phyloP scores from a whole-genome alignment of 1,140 invertebrate genomes.

The Penaeus vannamei region DNA sequence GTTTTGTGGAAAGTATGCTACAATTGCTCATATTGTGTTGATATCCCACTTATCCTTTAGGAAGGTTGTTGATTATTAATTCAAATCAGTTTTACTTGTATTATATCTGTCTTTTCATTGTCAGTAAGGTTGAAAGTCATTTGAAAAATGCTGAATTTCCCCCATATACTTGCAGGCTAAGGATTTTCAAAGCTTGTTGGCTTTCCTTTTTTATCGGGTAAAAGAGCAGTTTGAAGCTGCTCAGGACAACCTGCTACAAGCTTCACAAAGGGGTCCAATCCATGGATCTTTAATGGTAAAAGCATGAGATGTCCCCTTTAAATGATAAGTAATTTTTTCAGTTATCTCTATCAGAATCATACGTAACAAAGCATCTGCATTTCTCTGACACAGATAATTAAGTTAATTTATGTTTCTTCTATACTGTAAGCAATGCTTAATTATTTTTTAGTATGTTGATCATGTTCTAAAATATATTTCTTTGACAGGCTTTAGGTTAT shows the following conservation, averaged over 20 bases:
- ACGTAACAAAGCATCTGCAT: too few species aligned
- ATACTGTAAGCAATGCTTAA: too few species aligned
- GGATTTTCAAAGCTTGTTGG: neutral
- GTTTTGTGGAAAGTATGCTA: neutral
- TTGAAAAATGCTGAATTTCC: neutral
- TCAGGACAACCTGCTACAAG: slow-evolving; percentile 72
- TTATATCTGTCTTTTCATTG: neutral
- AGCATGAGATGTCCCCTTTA: slow-evolving; percentile 67
- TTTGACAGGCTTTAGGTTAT: slow-evolving; percentile 32
- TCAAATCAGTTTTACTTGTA: neutral
- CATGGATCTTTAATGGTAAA: slow-evolving; percentile 69
- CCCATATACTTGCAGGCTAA: neutral
- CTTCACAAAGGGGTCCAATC: slow-evolving; percentile 69
- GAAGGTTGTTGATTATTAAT: neutral
- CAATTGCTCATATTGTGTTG: too few species aligned
- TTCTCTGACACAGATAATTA: too few species aligned
- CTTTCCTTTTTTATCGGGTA: slow-evolving; percentile 18
- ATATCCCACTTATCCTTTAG: too few species aligned
- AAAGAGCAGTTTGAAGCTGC: slow-evolving; percentile 70
- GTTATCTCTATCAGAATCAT: too few species aligned
- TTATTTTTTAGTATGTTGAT: neutral
- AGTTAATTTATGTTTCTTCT: too few species aligned
- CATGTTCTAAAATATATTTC: neutral
- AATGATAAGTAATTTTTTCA: too few species aligned
- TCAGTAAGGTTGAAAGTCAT: neutral